Conservation (phyloP, 1,140 invertebrate genomes). For the Cotesia vestalis region DNA sequence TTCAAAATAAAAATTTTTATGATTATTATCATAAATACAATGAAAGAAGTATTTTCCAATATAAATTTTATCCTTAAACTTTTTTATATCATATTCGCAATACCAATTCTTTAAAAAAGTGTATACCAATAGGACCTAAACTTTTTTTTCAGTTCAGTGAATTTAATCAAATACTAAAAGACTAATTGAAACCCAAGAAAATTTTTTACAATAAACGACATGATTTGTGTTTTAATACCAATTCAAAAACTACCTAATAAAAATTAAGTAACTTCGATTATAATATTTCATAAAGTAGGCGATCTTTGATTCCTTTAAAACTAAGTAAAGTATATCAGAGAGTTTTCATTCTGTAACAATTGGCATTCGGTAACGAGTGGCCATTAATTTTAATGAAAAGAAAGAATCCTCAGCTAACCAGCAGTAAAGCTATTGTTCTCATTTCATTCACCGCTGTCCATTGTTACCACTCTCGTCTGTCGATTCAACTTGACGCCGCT, state of each 20-base stretch:
- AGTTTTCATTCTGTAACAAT: slow-evolving; percentile 28
- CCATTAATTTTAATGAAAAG: slow-evolving; percentile 38
- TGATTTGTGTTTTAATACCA: no score
- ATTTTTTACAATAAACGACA: no score
- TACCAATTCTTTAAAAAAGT: no score
- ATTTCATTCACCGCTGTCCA: slow-evolving; percentile 25
- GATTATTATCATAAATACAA: no score
- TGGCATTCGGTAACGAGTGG: slow-evolving; percentile 30
- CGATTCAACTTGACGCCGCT: slow-evolving; percentile 25
- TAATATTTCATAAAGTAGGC: slow-evolving; percentile 21
- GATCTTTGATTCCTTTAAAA: slow-evolving; percentile 23
- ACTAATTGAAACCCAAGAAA: no score
- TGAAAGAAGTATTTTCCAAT: no score
- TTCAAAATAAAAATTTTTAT: no score
- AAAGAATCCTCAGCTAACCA: slow-evolving; percentile 39
- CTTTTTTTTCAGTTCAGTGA: no score
- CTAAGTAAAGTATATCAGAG: neutral
- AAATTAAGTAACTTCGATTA: slow-evolving; percentile 13
- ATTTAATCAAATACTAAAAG: no score
- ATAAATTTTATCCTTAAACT: no score
- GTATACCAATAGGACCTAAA: no score
- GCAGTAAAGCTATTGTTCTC: slow-evolving; percentile 31
- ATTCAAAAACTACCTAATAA: slow-evolving; percentile 11
- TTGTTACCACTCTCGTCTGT: slow-evolving; percentile 34
- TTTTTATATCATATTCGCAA: no score